phyloP scores from a whole-genome alignment of 2,113 vertebrate species.

The Amblyopsis rosae region DNA sequence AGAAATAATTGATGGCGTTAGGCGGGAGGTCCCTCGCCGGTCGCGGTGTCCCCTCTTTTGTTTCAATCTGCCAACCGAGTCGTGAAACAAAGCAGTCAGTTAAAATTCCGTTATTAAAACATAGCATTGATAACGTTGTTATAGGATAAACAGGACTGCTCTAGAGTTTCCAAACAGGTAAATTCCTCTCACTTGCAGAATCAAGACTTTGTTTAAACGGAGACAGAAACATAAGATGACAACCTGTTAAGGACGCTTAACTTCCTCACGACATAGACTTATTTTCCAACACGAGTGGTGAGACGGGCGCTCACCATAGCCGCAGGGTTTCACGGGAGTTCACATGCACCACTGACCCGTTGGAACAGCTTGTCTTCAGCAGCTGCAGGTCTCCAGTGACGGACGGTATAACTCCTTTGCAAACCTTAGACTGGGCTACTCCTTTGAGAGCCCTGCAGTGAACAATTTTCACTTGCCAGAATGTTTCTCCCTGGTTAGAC shows the following conservation, averaged over 20 bases:
- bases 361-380: neutral
- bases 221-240: no score
- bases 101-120: neutral
- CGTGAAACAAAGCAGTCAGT: neutral
- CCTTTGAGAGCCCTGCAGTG: neutral
- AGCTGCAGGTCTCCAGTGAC: neutral
- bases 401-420: neutral
- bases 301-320: no score
- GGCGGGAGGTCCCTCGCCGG: neutral
- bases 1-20: neutral
- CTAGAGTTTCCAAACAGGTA: no score
- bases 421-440: neutral
- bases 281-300: no score
- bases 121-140: no score
- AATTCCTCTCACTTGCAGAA: no score
- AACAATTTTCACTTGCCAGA: neutral
- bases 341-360: neutral
- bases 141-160: no score
- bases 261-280: no score
- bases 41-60: neutral
- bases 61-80: neutral
- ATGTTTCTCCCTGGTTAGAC: neutral
- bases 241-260: no score
- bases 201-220: no score
- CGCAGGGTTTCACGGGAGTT: no score